Evolutionary conservation across 2,113 vertebrate genomes (phyloP), one percentile per base, ranked within the genome.

Genomic region (Lamprotornis superbus): DNA sequence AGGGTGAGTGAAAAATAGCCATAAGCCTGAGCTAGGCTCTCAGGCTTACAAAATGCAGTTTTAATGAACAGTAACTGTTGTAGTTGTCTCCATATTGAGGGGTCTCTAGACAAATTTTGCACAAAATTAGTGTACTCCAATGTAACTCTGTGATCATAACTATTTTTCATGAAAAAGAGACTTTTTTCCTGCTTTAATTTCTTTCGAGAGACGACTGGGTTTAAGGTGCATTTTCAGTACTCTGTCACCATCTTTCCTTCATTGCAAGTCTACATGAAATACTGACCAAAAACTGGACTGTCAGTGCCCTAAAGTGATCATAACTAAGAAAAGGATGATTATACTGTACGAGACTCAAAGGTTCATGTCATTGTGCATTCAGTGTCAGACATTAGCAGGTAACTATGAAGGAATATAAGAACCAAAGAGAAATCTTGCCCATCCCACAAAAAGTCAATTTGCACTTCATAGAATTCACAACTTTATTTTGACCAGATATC

Each of bases 361-460:
- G 21, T 39, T 82, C 22, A 3, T 1, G 0, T 74, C 52, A 37
- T 17, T 2, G 1, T 44, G 39, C 7, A 2, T 60, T 80, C 15
- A 27, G 12, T 55, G 21, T 40, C 1, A 1, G 64, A 11, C 7
- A 3, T 12, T 30, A 46, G 20, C 42, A 67, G 37, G 5, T 56
- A 73, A 49, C 31, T 52, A 0, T 50, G 63, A 39, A 68, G 20
- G 30, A 83, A 46, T 55, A 23, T 5, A 61, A 81, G 21, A 70
- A 61, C 9, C 10, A 49, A 70, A 11, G 2, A 7, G 25, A 57
- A 74, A 49, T 61, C 16, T 16, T 83, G 53, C 11, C 4, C 7
- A 39, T 56, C 16, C 16, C 44, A 35, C 10, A 21, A 19, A 64
- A 89, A 73, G 21, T 68, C 20, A 59, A 3, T 44, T 84, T 1